Percentiles rank a stretch among this genome's conserved stretches.
Conservation (phyloP, 2,113 vertebrate species). For the Lamprotornis superbus region DNA sequence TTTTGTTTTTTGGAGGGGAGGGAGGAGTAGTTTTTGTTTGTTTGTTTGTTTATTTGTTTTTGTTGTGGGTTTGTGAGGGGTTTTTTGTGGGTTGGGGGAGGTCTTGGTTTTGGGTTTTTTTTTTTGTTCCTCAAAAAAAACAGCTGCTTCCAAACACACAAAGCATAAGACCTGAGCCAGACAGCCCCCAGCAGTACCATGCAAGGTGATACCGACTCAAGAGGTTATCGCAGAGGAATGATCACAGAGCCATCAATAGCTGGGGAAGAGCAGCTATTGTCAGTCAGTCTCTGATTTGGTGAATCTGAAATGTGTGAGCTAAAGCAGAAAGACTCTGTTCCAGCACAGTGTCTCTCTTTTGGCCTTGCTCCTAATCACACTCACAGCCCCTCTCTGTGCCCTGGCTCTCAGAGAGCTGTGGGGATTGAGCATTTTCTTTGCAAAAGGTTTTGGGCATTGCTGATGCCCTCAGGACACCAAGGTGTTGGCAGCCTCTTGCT, state of each 20-base stretch:
- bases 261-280: background rate
- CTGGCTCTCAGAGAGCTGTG: background rate
- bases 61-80: background rate
- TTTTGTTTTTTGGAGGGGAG: too few species aligned
- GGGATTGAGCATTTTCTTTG: background rate
- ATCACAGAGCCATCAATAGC: background rate
- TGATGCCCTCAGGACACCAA: background rate
- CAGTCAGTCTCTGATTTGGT: background rate
- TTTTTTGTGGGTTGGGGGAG: background rate
- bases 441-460: background rate
- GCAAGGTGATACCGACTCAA: accelerated
- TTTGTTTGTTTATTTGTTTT: background rate
- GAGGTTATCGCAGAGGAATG: accelerated
- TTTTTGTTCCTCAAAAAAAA: background rate
- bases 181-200: background rate
- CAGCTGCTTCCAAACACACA: background rate
- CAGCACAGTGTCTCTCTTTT: background rate
- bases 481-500: background rate
- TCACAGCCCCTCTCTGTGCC: background rate
- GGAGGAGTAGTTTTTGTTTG: background rate
- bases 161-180: background rate
- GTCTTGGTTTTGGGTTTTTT: background rate
- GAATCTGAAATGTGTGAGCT: background rate
- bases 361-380: background rate
- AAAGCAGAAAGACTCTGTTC: background rate